Evolutionary conservation across 2,113 vertebrate genomes (phyloP).

Genomic region (Eolophus roseicapilla): DNA sequence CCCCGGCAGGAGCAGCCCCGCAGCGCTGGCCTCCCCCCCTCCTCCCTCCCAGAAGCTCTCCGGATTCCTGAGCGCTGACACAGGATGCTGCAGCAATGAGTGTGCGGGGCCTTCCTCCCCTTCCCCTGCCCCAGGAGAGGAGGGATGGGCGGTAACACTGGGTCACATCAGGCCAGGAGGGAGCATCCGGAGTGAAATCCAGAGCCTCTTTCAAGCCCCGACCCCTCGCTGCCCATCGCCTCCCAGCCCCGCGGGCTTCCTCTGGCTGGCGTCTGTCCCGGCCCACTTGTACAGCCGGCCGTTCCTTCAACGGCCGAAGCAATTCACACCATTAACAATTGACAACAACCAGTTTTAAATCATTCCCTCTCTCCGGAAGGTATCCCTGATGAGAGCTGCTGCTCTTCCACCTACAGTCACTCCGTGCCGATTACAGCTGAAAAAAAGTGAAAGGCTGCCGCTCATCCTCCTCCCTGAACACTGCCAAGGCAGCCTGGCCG

Average conservation of each 20-base stretch:
- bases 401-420: too few relatives aligned
- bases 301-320: too few relatives aligned
- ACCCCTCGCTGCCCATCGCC: background rate
- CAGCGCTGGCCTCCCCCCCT: background rate
- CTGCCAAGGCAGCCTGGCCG: background rate
- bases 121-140: constrained; percentile 1
- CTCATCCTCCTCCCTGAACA: background rate
- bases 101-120: constrained; percentile 23
- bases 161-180: background rate
- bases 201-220: background rate
- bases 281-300: too few relatives aligned
- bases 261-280: too few relatives aligned
- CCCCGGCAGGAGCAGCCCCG: constrained; percentile 39
- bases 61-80: constrained; percentile 78
- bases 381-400: too few relatives aligned
- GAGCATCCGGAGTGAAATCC: background rate
- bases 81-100: constrained; percentile 56
- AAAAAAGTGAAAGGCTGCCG: too few relatives aligned
- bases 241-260: background rate
- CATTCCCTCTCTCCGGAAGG: too few relatives aligned
- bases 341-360: too few relatives aligned
- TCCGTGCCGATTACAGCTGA: too few relatives aligned
- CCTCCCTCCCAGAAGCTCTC: constrained; percentile 34
- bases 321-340: too few relatives aligned
- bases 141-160: background rate